These are phyloP conservation scores for Petrocephalus sullivani DNA, from an alignment of 2,797 vertebrate species.

Conservation along the genomic window DNA sequence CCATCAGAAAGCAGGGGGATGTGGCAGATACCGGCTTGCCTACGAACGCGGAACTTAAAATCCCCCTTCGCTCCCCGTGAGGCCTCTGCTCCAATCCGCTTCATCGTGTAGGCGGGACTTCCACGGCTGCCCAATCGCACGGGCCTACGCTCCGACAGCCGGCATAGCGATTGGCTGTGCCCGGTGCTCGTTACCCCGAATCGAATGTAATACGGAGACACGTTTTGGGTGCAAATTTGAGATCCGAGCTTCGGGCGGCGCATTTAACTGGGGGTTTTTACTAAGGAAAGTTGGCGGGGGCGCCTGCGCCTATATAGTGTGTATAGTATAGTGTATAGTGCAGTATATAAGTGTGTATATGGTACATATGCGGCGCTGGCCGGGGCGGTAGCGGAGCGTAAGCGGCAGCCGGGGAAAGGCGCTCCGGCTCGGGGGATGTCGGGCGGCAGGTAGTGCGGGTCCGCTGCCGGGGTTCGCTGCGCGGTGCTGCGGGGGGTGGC, in stretches of 20 bases:
- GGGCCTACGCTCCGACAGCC: background rate
- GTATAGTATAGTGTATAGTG: no score
- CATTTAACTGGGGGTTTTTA: background rate
- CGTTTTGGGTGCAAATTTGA: background rate
- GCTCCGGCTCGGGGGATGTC: no score
- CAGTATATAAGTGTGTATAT: no score
- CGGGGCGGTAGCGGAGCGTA: no score
- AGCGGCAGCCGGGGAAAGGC: no score
- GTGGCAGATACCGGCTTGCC: background rate
- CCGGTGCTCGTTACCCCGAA: conserved; percentile 17
- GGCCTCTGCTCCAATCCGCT: conserved; percentile 25
- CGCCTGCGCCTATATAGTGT: background rate
- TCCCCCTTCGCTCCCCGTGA: background rate
- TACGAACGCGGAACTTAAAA: conserved; percentile 17
- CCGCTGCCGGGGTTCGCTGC: no score
- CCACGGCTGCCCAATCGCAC: conserved; percentile 25
- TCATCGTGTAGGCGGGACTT: background rate
- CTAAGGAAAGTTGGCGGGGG: background rate
- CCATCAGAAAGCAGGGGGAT: background rate
- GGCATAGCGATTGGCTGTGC: conserved; percentile 30
- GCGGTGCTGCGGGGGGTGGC: no score
- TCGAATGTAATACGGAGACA: conserved; percentile 23
- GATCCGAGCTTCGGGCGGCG: background rate
- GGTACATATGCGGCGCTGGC: no score
- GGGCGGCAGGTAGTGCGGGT: no score